Evolutionary conservation across 2,797 vertebrate genomes (phyloP).

Genomic region (Ceryle rudis): DNA sequence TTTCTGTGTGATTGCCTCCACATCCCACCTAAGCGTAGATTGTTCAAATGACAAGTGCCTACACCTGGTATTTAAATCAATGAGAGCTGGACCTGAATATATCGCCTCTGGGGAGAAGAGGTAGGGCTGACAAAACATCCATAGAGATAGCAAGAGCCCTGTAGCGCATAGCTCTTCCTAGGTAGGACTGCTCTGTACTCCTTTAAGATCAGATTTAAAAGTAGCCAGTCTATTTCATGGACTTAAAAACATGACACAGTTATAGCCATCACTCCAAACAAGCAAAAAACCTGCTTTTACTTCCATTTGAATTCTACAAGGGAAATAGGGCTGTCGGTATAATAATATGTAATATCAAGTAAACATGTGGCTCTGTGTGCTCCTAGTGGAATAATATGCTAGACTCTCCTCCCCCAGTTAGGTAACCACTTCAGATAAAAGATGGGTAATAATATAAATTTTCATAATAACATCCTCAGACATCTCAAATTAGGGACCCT

Average conservation of each 20-base stretch:
- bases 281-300: background rate
- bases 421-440: background rate
- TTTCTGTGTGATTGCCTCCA: background rate
- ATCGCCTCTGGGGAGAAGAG: background rate
- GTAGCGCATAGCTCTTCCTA: background rate
- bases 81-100: background rate
- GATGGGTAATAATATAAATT: background rate
- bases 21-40: background rate
- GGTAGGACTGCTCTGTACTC: background rate
- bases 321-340: background rate
- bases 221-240: background rate
- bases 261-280: background rate
- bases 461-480: conserved; percentile 11
- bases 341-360: background rate
- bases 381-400: conserved; percentile 3
- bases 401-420: background rate
- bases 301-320: background rate
- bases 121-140: background rate
- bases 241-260: background rate
- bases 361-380: background rate
- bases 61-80: background rate
- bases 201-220: background rate
- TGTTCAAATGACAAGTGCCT: background rate
- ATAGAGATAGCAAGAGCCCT: background rate
- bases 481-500: conserved; percentile 3